Evolutionary conservation across 2,888 invertebrate species (phyloP), one percentile per base, ranked within the genome.

Genomic region (Epinotia brunnichana): DNA sequence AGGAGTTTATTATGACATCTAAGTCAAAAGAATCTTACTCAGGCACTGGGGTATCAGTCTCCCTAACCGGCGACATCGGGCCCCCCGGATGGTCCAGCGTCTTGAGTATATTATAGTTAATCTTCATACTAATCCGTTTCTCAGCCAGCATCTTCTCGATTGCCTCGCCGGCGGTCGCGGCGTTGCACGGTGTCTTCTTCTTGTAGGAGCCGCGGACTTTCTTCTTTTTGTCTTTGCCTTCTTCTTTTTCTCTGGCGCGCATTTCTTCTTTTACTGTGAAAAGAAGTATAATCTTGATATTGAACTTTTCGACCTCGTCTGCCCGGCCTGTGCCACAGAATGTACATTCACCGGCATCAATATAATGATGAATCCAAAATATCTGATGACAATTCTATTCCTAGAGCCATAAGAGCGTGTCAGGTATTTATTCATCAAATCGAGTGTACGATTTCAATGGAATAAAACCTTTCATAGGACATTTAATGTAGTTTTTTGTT

Each of bases 31-130:
- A n/a, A n/a, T n/a, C n/a, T 79, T 62, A 82, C 82, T 80, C 81
- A 19, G 17, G 74, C 1, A n/a, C 68, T 0, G 74, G 60, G 1
- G 74, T 48, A 7, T 74, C 77, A 2, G 83, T 76, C 10, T 68
- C 73, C 5, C 69, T 68, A 2, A 83, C 81, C 2, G 63, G 62
- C 0, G 86, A 82, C 35, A 81, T n/a, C 0, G 84, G 82, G 0
- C 87, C 88, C 0, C 87, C 90, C 0, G 89, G 87, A 41, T 87
- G 87, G 77, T 95, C 96, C 70, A 99, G 91, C 79, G 96, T 97
- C 87, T 97, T 97, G 74, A 99, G 90, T 53, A 99, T 99, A 79
- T 99, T 99, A 84, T 99, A 99, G 90, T 99, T 99, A 70, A 99
- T 99, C 94, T 99, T 99, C 4, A 95, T 96, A 3, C 99, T 99